A percentile compares a stretch with the other conserved stretches of the same genome.
Conservation (phyloP, 2,113 vertebrate species). For the Forbesichthys papilliferus region DNA sequence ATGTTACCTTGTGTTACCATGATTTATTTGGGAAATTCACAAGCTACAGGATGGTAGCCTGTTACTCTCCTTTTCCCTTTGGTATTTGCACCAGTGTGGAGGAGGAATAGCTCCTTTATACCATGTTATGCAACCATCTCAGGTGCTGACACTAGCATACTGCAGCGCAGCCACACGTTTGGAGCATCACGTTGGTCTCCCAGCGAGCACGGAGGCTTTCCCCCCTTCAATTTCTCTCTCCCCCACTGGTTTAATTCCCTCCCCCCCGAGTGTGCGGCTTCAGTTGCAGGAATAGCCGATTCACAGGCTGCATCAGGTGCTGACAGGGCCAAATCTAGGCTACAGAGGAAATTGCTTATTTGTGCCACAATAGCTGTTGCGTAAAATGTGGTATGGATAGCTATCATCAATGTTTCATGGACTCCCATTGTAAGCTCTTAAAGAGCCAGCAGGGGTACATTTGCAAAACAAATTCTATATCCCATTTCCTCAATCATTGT, state of each 20-base stretch:
- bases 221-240: conserved; percentile 19
- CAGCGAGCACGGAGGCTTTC: conserved; percentile 54
- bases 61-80: conserved; percentile 56
- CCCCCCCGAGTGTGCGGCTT: conserved; percentile 31
- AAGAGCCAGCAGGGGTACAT: conserved; percentile 10
- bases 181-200: conserved; percentile 46
- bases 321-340: conserved; percentile 55
- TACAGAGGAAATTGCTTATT: conserved; percentile 48
- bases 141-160: conserved; percentile 49
- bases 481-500: not conserved
- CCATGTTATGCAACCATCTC: conserved; percentile 74
- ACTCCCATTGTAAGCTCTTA: conserved; percentile 37
- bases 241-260: conserved; percentile 23
- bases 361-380: conserved; percentile 57
- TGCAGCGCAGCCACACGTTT: conserved; percentile 46
- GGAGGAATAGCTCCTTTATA: conserved; percentile 72
- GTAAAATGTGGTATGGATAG: conserved; percentile 49
- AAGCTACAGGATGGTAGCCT: conserved; percentile 56
- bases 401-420: conserved; percentile 57
- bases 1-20: conserved; percentile 5
- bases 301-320: conserved; percentile 52
- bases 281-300: conserved; percentile 28
- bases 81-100: conserved; percentile 63
- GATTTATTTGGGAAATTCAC: conserved; percentile 46
- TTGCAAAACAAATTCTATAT: not conserved